These are phyloP conservation scores for Gryon sp. DNA, from an alignment of 1,140 invertebrate genomes.

Conservation along the genomic window DNA sequence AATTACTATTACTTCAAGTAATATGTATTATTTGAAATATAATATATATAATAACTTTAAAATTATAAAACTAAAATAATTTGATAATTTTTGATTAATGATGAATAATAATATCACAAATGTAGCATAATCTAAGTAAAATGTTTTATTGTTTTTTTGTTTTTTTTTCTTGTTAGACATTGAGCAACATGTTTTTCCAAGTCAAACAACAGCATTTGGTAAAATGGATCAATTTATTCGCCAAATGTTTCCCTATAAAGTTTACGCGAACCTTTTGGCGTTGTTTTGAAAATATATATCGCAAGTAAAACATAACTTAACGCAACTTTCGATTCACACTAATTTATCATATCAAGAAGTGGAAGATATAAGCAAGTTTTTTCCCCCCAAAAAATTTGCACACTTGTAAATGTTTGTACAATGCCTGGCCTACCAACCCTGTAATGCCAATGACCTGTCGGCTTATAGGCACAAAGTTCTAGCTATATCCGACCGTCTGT, in stretches of 20 bases:
- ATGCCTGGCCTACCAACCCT: slow-evolving; percentile 71
- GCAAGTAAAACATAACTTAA: too few species aligned
- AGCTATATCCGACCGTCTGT: slow-evolving; percentile 72
- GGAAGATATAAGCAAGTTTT: neutral
- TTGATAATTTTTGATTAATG: too few species aligned
- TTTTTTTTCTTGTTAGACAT: slow-evolving; percentile 10
- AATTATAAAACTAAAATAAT: too few species aligned
- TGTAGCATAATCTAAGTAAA: too few species aligned
- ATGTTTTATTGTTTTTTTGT: too few species aligned
- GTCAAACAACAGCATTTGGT: slow-evolving; percentile 23
- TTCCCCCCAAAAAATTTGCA: slow-evolving; percentile 52
- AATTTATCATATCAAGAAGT: slow-evolving; percentile 25
- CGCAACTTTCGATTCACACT: slow-evolving; percentile 28
- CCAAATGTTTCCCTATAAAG: slow-evolving; percentile 5
- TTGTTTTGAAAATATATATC: slow-evolving; percentile 46
- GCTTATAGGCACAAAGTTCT: slow-evolving; percentile 74
- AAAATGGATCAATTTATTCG: slow-evolving; percentile 28
- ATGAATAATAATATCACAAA: too few species aligned
- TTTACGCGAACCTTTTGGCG: slow-evolving; percentile 10
- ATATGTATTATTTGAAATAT: too few species aligned
- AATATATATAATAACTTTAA: too few species aligned
- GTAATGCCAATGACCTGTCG: slow-evolving; percentile 76
- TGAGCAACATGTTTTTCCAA: slow-evolving; percentile 18
- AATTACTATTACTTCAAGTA: too few species aligned
- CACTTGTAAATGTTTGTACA: slow-evolving; percentile 51